Evolutionary conservation across 1,140 invertebrate species (phyloP).

Genomic region (Zaprionus ornatus): DNA sequence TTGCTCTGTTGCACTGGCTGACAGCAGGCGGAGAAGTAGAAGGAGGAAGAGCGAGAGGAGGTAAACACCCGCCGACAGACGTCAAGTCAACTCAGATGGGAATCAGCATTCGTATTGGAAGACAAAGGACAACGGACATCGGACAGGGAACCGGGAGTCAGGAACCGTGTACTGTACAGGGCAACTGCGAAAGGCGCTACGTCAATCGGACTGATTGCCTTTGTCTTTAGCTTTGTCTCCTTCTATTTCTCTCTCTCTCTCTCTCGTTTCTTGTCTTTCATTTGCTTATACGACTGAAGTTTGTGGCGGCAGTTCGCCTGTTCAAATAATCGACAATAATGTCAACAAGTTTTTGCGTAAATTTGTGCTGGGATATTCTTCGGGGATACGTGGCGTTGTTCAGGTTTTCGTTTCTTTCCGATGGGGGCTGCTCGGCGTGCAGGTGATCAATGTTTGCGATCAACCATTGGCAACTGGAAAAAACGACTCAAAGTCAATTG

Average conservation of each 20-base stretch:
- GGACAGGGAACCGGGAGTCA: background rate
- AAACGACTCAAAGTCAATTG: slow-evolving; percentile 50
- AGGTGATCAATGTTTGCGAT: slow-evolving; percentile 71
- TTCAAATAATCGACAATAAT: slow-evolving; percentile 79
- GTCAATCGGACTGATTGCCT: slow-evolving; percentile 50
- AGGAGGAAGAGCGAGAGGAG: slow-evolving; percentile 4
- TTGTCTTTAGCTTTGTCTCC: slow-evolving; percentile 49
- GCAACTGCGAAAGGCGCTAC: slow-evolving; percentile 26
- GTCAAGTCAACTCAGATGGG: slow-evolving; percentile 30
- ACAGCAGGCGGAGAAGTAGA: background rate
- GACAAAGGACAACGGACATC: background rate
- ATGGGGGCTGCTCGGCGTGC: slow-evolving; percentile 44
- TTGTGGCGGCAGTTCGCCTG: slow-evolving; percentile 50
- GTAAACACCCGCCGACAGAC: slow-evolving; percentile 42
- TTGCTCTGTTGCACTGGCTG: slow-evolving; percentile 47
- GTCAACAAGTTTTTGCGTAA: slow-evolving; percentile 69
- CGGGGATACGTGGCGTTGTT: slow-evolving; percentile 2
- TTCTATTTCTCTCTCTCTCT: background rate
- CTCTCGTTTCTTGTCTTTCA: slow-evolving; percentile 51
- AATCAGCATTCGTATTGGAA: slow-evolving; percentile 26
- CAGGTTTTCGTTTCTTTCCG: background rate
- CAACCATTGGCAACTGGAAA: slow-evolving; percentile 59
- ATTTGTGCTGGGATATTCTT: slow-evolving; percentile 14
- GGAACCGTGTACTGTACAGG: background rate
- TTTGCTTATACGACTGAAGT: slow-evolving; percentile 70